phyloP scores from a whole-genome alignment of 2,113 vertebrate species.

The Phoenicopterus ruber region DNA sequence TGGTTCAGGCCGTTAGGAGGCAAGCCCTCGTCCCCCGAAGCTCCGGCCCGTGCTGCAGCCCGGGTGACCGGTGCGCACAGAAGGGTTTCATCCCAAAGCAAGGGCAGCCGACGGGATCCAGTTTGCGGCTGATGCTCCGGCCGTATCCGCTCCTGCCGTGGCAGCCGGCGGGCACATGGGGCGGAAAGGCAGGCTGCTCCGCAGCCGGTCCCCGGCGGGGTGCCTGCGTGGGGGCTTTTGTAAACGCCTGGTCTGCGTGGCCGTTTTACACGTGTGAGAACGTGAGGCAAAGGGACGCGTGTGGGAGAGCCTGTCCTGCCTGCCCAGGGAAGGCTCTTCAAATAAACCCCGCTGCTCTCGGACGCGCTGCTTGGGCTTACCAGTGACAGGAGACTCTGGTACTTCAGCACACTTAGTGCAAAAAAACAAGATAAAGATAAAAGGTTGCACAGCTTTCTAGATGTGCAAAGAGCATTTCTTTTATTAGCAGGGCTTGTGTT shows the following conservation, averaged over 20 bases:
- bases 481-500: not conserved
- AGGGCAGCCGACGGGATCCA: not conserved
- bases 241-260: no score
- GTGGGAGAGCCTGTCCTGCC: not conserved
- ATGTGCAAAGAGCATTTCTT: not conserved
- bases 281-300: accelerated
- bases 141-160: not conserved
- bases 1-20: not conserved
- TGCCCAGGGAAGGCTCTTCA: not conserved
- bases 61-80: not conserved
- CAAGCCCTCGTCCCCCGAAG: not conserved
- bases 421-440: not conserved
- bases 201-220: not conserved
- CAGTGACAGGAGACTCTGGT: not conserved
- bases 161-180: no score
- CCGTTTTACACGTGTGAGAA: no score
- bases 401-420: not conserved
- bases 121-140: not conserved
- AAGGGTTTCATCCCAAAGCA: not conserved
- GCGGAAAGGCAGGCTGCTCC: not conserved
- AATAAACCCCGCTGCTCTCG: not conserved
- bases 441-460: not conserved
- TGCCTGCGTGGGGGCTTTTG: not conserved
- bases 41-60: not conserved
- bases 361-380: not conserved